These are phyloP conservation scores for Syrphus vitripennis DNA, from an alignment of 2,888 invertebrate species.

Conservation along the genomic window DNA sequence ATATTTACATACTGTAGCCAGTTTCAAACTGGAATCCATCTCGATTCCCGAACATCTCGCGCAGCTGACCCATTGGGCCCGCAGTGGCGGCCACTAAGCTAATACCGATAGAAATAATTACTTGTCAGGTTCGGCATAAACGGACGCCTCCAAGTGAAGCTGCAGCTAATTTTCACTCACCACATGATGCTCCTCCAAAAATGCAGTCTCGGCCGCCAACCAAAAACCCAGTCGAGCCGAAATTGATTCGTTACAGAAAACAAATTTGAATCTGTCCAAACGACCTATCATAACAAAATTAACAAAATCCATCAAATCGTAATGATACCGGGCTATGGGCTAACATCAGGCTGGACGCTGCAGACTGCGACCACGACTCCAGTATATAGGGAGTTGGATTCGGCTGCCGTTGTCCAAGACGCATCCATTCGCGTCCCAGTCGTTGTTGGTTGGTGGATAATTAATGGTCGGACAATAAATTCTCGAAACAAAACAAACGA, in stretches of 20 bases:
- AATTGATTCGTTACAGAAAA: slow-evolving; percentile 72
- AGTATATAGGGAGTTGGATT: slow-evolving; percentile 47
- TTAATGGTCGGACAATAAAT: slow-evolving; percentile 71
- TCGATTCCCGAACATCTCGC: slow-evolving; percentile 25
- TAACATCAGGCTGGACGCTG: neutral
- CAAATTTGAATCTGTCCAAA: slow-evolving; percentile 72
- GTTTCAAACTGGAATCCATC: slow-evolving; percentile 44
- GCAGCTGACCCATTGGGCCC: slow-evolving; percentile 55
- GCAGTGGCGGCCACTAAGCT: slow-evolving; percentile 67
- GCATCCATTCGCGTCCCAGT: slow-evolving; percentile 63
- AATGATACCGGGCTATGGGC: slow-evolving; percentile 50
- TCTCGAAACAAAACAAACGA: slow-evolving; percentile 70
- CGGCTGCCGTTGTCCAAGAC: slow-evolving; percentile 60
- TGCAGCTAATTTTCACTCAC: slow-evolving; percentile 71
- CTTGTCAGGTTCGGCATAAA: slow-evolving; percentile 72
- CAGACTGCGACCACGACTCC: neutral
- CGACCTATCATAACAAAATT: slow-evolving; percentile 72
- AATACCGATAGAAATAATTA: slow-evolving; percentile 72
- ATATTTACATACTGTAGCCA: neutral
- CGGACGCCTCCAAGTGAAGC: slow-evolving; percentile 72
- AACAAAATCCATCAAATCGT: slow-evolving; percentile 71
- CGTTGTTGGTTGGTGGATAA: slow-evolving; percentile 64
- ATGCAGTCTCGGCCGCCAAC: slow-evolving; percentile 2
- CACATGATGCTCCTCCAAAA: slow-evolving; percentile 66
- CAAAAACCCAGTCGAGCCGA: slow-evolving; percentile 36